These are phyloP conservation scores for Arbacia lixula DNA, from an alignment of 53 echinoderm and acorn worm genomes.

Conservation along the genomic window DNA sequence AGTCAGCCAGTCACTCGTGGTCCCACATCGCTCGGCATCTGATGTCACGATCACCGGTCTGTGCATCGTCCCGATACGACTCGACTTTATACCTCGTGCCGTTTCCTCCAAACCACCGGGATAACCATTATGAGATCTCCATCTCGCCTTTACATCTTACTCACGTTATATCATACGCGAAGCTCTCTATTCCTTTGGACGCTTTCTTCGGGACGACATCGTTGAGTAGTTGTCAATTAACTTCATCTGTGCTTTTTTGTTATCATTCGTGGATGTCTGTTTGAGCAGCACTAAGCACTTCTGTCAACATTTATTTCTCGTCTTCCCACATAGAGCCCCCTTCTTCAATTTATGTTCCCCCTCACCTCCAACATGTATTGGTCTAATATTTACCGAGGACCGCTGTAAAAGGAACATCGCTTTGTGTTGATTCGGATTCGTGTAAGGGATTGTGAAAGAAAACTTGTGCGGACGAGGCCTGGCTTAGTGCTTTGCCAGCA, in stretches of 20 bases:
- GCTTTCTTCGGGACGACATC: constrained; percentile 14
- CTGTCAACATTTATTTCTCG: constrained; percentile 36
- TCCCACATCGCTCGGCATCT: too few species aligned
- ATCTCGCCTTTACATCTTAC: too few species aligned
- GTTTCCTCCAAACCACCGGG: too few species aligned
- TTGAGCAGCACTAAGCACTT: constrained; percentile 39
- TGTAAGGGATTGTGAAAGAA: constrained; percentile 21
- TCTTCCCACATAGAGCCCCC: too few species aligned
- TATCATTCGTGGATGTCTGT: constrained; percentile 28
- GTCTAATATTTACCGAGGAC: constrained; percentile 42
- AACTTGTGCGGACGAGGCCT: background rate
- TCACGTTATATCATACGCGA: too few species aligned
- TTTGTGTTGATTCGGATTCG: constrained; percentile 17
- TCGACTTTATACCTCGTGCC: too few species aligned
- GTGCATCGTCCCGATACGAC: too few species aligned
- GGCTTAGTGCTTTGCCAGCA: constrained; percentile 11
- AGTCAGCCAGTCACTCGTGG: too few species aligned
- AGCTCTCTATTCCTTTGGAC: too few species aligned
- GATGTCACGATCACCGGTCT: too few species aligned
- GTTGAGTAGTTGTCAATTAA: constrained; percentile 36
- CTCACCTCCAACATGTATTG: constrained; percentile 24
- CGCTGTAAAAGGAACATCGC: constrained; percentile 25
- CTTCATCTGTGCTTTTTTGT: constrained; percentile 29
- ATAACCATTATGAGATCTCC: too few species aligned
- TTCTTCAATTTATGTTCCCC: constrained; percentile 29